Percentiles rank a stretch among this genome's conserved stretches.
These are phyloP conservation scores for Micrastur ruficollis DNA, from an alignment of 2,797 vertebrate genomes.

Conservation along the genomic window DNA sequence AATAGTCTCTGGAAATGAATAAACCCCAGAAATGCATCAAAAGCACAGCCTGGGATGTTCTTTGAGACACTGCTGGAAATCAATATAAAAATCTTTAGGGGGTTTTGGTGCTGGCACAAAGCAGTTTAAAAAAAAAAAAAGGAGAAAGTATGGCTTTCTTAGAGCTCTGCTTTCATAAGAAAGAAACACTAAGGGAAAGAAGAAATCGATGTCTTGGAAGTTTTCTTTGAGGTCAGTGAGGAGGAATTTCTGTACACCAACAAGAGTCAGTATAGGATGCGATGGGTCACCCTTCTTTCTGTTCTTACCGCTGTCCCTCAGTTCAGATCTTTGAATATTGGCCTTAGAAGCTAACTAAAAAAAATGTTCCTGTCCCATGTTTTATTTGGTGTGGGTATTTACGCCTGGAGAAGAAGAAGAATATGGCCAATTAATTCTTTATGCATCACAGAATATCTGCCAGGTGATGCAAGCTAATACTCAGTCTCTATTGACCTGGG, in stretches of 20 bases:
- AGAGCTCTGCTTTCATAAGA: background rate
- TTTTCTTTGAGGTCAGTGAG: background rate
- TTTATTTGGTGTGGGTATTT: background rate
- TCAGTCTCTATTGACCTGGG: background rate
- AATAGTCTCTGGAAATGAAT: background rate
- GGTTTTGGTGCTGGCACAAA: background rate
- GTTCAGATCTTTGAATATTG: background rate
- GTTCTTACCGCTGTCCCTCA: background rate
- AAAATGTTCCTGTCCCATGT: background rate
- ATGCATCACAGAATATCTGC: background rate
- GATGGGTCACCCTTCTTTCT: background rate
- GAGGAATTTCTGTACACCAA: background rate
- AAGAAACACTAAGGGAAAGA: background rate
- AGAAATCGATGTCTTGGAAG: background rate
- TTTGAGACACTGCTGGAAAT: background rate
- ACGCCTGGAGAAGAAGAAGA: background rate
- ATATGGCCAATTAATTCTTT: background rate
- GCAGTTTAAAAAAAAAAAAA: background rate
- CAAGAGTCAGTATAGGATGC: background rate
- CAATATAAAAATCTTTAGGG: background rate
- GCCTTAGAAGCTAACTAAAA: background rate
- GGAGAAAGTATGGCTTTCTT: background rate
- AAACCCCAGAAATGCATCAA: background rate
- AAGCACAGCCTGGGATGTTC: background rate
- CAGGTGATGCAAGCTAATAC: background rate